These are phyloP conservation scores for Folsomia manolachei DNA, from an alignment of 2,888 invertebrate species.

Conservation along the genomic window DNA sequence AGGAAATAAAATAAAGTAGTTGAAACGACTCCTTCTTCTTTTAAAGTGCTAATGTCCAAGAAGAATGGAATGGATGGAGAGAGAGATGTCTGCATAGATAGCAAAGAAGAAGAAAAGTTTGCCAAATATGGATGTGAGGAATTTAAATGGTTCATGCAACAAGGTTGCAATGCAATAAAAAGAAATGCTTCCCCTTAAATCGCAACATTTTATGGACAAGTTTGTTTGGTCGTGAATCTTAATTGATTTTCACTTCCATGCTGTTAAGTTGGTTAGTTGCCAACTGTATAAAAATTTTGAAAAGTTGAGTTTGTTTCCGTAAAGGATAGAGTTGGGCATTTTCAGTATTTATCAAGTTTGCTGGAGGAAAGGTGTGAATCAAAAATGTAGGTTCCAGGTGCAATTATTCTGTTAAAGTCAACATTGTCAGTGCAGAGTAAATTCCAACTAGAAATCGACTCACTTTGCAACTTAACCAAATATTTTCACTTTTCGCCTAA, in stretches of 20 bases:
- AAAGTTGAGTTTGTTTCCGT: not conserved
- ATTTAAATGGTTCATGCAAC: not conserved
- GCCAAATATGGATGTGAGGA: slow-evolving; percentile 3
- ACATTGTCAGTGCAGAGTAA: no score
- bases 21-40: not conserved
- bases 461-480: not conserved
- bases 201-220: not conserved
- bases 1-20: not conserved
- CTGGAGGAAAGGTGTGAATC: not conserved
- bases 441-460: not conserved
- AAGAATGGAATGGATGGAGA: no score
- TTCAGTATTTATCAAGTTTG: not conserved
- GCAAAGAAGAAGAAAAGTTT: not conserved
- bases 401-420: not conserved
- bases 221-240: not conserved
- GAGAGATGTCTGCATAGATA: no score
- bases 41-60: not conserved
- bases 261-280: no score
- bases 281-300: no score
- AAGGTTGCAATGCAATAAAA: not conserved
- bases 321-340: not conserved
- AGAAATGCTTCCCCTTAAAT: not conserved
- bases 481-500: not conserved
- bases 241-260: slow-evolving; percentile 1
- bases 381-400: not conserved